Conservation (phyloP, 2,888 invertebrate genomes). For the Dolichopus griseipennis region DNA sequence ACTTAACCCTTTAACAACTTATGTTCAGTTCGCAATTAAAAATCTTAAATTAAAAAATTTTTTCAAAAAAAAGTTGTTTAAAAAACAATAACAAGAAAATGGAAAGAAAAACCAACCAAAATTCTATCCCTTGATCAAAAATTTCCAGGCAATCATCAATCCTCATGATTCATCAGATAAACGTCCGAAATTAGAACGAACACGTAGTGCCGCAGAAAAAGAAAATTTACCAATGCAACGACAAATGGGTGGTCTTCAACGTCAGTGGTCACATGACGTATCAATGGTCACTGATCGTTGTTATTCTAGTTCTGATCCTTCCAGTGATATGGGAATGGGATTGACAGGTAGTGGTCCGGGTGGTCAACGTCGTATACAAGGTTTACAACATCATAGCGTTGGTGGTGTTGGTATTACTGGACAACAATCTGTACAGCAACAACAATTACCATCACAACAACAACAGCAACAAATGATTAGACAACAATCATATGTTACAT, state of each 20-base stretch:
- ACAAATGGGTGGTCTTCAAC: conserved; percentile 63
- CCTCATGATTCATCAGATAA: conserved; percentile 55
- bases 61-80: too few species aligned
- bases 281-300: conserved; percentile 57
- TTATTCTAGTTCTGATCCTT: conserved; percentile 48
- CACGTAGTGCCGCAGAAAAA: conserved; percentile 80
- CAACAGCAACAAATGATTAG: conserved; percentile 9
- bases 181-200: conserved; percentile 75
- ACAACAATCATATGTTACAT: neutral
- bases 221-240: conserved; percentile 72
- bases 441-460: too few species aligned
- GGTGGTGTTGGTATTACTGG: neutral
- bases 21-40: too few species aligned
- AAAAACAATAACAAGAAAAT: neutral
- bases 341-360: conserved; percentile 20
- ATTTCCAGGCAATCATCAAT: conserved; percentile 44
- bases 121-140: conserved; percentile 30
- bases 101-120: neutral
- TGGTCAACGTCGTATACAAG: conserved; percentile 37
- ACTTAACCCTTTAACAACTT: too few species aligned
- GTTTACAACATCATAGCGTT: conserved; percentile 28
- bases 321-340: conserved; percentile 42
- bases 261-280: conserved; percentile 70
- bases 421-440: conserved; percentile 15
- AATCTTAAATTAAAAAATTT: too few species aligned